A percentile compares a stretch with the other conserved stretches of the same genome.
Conservation (phyloP, 2,797 vertebrate species). For the Discoglossus pictus region DNA sequence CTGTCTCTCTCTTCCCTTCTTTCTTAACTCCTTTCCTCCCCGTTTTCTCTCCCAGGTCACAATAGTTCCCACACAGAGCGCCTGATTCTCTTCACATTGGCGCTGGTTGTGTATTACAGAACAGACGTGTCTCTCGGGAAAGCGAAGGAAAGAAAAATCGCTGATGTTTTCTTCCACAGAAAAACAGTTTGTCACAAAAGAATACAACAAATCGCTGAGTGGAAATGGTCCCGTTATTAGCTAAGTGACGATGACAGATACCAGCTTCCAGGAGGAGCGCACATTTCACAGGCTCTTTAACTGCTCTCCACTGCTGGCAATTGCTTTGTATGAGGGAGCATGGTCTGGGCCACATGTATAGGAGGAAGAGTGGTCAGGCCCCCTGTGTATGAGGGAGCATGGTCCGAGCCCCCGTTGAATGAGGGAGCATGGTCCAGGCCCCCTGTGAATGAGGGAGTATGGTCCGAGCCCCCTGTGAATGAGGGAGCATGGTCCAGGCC, state of each 20-base stretch:
- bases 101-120: background rate
- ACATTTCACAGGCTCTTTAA: background rate
- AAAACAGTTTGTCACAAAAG: slow-evolving; percentile 14
- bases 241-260: slow-evolving; percentile 12
- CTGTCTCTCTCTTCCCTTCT: too few relatives aligned
- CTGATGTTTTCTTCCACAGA: slow-evolving; percentile 2
- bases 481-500: too few relatives aligned
- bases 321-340: too few relatives aligned
- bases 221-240: slow-evolving; percentile 6
- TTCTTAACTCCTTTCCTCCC: too few relatives aligned
- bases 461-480: too few relatives aligned
- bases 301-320: background rate
- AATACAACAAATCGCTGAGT: slow-evolving; percentile 13
- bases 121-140: background rate
- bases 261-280: background rate
- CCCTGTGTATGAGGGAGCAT: too few relatives aligned
- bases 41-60: background rate
- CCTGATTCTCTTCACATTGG: background rate
- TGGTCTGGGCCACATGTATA: too few relatives aligned
- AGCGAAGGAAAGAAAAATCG: background rate
- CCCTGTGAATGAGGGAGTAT: too few relatives aligned
- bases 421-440: too few relatives aligned
- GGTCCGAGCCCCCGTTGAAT: too few relatives aligned
- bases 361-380: too few relatives aligned
- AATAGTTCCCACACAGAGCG: background rate